Percentiles rank a stretch among this genome's conserved stretches.
Conservation (phyloP, 2,888 invertebrate species). For the Eucera pruinosa region DNA sequence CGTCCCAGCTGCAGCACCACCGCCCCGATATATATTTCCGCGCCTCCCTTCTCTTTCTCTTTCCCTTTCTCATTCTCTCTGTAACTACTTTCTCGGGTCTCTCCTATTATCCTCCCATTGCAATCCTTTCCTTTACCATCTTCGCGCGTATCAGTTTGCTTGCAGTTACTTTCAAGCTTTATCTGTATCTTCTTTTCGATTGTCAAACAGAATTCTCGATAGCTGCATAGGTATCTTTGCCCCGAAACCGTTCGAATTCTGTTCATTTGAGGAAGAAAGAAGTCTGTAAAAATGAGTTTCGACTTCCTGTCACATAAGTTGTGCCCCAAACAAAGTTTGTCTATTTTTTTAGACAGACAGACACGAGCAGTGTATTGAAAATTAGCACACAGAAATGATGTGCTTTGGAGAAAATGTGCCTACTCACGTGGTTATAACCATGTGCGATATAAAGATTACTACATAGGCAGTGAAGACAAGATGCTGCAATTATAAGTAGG, state of each 20-base stretch:
- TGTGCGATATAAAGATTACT: no score
- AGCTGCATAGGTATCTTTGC: neutral
- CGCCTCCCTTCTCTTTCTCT: slow-evolving; percentile 17
- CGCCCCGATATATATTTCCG: slow-evolving; percentile 69
- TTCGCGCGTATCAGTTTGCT: neutral
- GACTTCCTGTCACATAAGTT: no score
- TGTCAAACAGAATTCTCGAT: neutral
- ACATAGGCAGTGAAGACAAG: neutral
- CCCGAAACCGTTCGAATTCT: neutral
- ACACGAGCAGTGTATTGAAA: neutral
- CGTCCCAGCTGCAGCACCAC: slow-evolving; percentile 75
- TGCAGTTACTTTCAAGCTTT: neutral
- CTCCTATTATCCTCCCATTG: neutral
- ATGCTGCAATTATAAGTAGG: neutral
- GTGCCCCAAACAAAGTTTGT: neutral
- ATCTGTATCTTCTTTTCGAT: neutral
- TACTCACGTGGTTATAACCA: neutral
- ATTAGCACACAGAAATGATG: neutral
- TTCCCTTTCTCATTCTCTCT: neutral
- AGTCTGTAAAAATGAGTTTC: no score
- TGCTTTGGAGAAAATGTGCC: neutral
- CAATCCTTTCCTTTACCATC: neutral
- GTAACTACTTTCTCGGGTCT: neutral
- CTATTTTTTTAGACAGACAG: neutral
- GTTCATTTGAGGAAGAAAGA: neutral